Conservation (phyloP, 2,888 invertebrate genomes). For the Syrista parreyssii region DNA sequence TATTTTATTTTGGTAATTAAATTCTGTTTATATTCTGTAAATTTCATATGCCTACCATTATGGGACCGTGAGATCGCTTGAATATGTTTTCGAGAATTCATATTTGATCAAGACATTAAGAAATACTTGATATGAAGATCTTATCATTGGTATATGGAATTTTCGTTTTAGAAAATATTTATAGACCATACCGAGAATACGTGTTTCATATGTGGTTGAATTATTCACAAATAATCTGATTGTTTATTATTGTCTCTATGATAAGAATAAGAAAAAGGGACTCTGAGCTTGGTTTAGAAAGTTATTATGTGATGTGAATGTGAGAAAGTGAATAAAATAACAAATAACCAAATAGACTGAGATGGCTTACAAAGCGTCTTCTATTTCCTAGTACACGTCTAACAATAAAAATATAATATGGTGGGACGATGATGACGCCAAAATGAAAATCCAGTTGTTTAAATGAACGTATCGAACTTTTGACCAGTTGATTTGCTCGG, state of each 20-base stretch:
- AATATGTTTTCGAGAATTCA: background rate
- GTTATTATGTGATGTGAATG: background rate
- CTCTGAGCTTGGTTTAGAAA: background rate
- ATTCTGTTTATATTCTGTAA: background rate
- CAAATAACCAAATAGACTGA: background rate
- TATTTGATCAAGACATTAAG: background rate
- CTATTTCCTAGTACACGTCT: background rate
- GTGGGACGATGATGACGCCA: background rate
- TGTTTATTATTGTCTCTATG: background rate
- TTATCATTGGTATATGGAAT: background rate
- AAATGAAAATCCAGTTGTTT: background rate
- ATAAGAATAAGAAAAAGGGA: background rate
- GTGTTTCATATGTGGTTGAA: background rate
- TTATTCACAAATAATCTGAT: background rate
- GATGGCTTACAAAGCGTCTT: background rate
- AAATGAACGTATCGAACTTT: background rate
- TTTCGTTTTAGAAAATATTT: constrained; percentile 4
- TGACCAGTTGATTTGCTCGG: background rate
- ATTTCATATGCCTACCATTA: background rate
- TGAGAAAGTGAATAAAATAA: background rate
- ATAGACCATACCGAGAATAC: background rate
- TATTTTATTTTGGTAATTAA: background rate
- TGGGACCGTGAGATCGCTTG: background rate
- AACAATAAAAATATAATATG: background rate
- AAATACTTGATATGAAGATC: background rate